Base-by-base conservation (phyloP, 2,797 vertebrate genomes). In the Eospalax fontanierii region DNA sequence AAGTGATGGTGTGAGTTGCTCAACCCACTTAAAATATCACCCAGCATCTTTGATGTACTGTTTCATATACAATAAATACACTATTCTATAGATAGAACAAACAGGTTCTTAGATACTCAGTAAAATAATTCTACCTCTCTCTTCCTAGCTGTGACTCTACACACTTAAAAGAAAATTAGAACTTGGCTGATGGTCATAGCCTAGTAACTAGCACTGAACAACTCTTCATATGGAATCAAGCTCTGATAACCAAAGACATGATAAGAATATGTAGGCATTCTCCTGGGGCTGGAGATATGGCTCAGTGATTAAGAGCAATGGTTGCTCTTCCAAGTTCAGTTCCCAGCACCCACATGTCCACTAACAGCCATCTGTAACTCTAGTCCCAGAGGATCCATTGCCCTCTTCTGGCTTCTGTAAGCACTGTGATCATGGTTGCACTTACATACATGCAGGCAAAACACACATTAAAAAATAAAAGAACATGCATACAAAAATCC, bases 1-100 rank as follows among this genome's bases (percentile, higher is more conserved):
- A 93, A 90, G 68, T 24, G 63, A 87, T 66, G 40, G 24, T 81
- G 0, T 73, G 26, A 95, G 16, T 28, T 75, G 5, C 38, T 93
- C 43, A 75, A 80, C 18, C 21, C 57, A 94, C 61, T 91, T 74
- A 68, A 85, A 90, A 33, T 81, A 92, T 90, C 92, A 87, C 82
- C 61, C 22, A 90, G 73, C 33, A 87, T 79, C 50, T 73, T 15
- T 65, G 50, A 89, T 73, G 43, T 68, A 88, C 95, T 87, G 92
- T 30, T 85, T 95, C 24, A 59, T 19, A 79, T 0, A 65, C 28
- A 93, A 94, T 22, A 85, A 73, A 89, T 46, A 81, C 22, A 15
- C 46, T 91, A 81, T 78, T 88, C 90, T 76, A 85, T 57, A 66
- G 54, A 78, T 82, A 54, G 30, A 43, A 86, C n/a, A 26, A 46